A percentile compares a stretch with the other conserved stretches of the same genome.
Evolutionary conservation across 2,113 vertebrate genomes (phyloP).

Genomic region (Aramus guarauna): DNA sequence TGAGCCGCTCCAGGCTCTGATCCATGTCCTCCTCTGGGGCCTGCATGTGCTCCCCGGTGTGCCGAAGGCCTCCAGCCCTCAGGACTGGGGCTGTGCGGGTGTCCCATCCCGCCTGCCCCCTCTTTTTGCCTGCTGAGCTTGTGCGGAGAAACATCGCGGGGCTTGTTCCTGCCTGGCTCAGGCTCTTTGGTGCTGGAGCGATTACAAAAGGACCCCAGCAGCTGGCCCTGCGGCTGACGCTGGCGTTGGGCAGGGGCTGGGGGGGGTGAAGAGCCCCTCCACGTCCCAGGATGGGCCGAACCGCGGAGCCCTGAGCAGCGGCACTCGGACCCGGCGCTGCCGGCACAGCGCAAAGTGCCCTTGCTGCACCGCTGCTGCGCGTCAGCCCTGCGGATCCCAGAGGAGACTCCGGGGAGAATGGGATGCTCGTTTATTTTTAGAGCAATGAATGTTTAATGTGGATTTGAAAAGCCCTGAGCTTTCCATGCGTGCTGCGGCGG

Average conservation of each 20-base stretch:
- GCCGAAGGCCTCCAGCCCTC: fast-evolving
- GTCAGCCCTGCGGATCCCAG: constrained; percentile 34
- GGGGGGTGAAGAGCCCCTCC: fast-evolving
- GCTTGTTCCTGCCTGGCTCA: not conserved
- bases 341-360: not conserved
- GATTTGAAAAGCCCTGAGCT: constrained; percentile 50
- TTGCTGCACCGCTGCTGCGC: not conserved
- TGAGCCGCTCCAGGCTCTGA: not conserved
- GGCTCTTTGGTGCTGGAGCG: not conserved
- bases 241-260: not conserved
- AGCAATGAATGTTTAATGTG: constrained; percentile 61
- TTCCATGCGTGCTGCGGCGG: not conserved
- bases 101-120: not conserved
- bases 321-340: fast-evolving
- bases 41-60: fast-evolving
- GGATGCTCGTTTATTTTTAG: constrained; percentile 63
- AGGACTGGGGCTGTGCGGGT: not conserved
- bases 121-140: not conserved
- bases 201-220: fast-evolving
- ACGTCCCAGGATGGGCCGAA: fast-evolving
- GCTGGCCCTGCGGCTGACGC: fast-evolving
- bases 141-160: not conserved
- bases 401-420: constrained; percentile 52
- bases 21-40: not conserved
- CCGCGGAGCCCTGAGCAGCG: fast-evolving